Evolutionary conservation across 2,113 vertebrate genomes (phyloP).

Genomic region (Centrocercus urophasianus): DNA sequence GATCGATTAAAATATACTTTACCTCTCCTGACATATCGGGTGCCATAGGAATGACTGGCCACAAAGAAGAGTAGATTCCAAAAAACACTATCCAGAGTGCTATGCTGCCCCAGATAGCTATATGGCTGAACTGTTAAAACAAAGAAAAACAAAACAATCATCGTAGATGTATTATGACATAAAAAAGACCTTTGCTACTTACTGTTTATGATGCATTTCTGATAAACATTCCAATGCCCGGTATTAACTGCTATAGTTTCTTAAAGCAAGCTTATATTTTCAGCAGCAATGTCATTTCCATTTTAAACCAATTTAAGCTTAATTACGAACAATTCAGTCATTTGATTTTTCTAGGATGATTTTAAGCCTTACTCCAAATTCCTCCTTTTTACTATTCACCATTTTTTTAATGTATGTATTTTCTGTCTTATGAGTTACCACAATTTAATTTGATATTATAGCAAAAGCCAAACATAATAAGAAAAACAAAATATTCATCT

Average conservation of each 20-base stretch:
- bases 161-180: neutral
- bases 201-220: neutral
- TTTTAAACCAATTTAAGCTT: constrained; percentile 14
- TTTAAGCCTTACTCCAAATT: neutral
- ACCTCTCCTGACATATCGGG: constrained; percentile 99
- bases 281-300: neutral
- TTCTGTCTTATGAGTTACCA: neutral
- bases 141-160: neutral
- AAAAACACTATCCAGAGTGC: constrained; percentile 97
- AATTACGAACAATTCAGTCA: neutral
- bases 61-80: constrained; percentile 93
- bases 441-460: neutral
- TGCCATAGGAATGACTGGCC: constrained; percentile 94
- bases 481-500: neutral
- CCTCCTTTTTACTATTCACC: neutral
- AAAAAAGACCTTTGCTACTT: neutral
- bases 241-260: neutral
- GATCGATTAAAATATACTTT: constrained; percentile 63
- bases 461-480: neutral
- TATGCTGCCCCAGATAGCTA: constrained; percentile 99
- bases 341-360: neutral
- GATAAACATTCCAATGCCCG: neutral
- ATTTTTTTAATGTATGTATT: neutral
- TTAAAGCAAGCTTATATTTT: neutral
- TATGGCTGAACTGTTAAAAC: constrained; percentile 91